These are phyloP conservation scores for Brachionus angularis DNA, from an alignment of 1,140 invertebrate species.

Conservation along the genomic window DNA sequence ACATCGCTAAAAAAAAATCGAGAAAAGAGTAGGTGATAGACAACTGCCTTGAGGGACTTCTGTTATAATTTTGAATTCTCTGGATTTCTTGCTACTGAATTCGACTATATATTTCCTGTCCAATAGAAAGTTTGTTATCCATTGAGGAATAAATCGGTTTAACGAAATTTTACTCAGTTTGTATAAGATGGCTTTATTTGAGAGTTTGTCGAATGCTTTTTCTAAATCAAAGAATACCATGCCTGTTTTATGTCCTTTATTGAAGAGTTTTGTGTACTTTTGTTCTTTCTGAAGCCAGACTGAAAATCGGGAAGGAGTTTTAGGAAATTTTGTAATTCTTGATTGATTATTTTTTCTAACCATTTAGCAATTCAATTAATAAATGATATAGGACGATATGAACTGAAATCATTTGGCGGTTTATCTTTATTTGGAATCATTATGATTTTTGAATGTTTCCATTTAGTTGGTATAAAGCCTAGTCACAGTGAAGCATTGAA, in stretches of 20 bases:
- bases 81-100: background rate
- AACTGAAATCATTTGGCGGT: background rate
- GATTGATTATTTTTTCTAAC: constrained; percentile 44
- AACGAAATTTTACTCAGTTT: background rate
- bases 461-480: constrained; percentile 13
- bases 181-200: background rate
- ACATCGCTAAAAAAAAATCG: background rate
- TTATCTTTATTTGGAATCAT: constrained; percentile 46
- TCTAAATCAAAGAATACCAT: constrained; percentile 9
- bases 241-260: background rate
- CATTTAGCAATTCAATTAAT: constrained; percentile 36
- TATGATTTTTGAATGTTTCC: constrained; percentile 34
- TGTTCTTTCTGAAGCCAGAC: constrained; percentile 14
- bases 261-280: background rate
- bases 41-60: constrained; percentile 1
- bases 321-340: constrained; percentile 26
- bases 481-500: background rate
- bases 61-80: background rate
- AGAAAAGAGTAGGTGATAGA: constrained; percentile 9
- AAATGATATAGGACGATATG: constrained; percentile 45
- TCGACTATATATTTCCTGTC: background rate
- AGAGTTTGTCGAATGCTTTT: constrained; percentile 15
- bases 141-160: background rate
- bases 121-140: background rate
- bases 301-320: constrained; percentile 12